These are phyloP conservation scores for Crocidura indochinensis DNA, from an alignment of 2,797 vertebrate species.

Conservation along the genomic window DNA sequence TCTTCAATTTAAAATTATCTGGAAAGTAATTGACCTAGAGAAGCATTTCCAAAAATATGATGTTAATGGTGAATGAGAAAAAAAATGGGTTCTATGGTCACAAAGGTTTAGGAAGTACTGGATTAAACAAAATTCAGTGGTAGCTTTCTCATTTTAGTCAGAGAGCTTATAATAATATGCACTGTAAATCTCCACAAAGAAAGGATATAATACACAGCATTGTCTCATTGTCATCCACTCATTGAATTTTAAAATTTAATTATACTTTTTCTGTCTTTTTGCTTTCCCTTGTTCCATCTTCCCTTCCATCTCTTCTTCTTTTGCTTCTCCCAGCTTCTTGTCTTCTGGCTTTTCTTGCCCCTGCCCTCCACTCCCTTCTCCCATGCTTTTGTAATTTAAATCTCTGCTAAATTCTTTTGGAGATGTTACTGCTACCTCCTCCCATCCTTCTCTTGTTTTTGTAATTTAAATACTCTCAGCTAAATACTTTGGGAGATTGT, in stretches of 20 bases:
- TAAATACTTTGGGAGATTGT: neutral
- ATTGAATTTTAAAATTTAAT: conserved; percentile 36
- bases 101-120: neutral
- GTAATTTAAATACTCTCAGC: conserved; percentile 29
- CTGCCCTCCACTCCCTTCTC: no score
- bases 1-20: conserved; percentile 61
- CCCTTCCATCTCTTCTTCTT: no score
- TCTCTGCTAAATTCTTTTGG: no score
- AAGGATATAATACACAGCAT: neutral
- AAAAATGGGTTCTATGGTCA: neutral
- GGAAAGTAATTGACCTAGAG: neutral
- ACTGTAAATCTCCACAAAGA: conserved; percentile 12
- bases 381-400: no score
- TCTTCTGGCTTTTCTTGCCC: no score
- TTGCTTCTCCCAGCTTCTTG: no score
- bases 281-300: no score
- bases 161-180: neutral
- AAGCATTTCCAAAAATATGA: conserved; percentile 23
- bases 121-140: neutral
- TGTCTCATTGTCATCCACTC: conserved; percentile 41
- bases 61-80: conserved; percentile 17
- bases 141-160: conserved; percentile 10
- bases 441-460: neutral
- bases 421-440: no score
- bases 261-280: neutral